Conservation (phyloP, 1,140 invertebrate species). For the Cherax quadricarinatus region DNA sequence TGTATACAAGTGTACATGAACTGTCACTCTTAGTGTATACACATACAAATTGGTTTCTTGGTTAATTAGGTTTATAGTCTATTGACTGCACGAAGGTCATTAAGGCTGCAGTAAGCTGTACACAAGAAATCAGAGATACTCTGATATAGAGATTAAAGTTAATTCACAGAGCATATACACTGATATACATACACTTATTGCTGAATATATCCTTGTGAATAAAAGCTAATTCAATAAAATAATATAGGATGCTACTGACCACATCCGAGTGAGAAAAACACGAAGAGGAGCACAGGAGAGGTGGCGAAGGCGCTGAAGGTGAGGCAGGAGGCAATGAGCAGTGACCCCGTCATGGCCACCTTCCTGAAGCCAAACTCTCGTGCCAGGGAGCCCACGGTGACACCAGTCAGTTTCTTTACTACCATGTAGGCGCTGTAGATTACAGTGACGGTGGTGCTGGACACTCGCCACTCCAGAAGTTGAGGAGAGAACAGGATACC, state of each 20-base stretch:
- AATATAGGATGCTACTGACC: constrained; percentile 28
- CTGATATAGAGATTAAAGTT: no score
- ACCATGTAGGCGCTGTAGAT: constrained; percentile 39
- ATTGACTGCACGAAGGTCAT: no score
- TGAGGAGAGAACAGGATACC: constrained; percentile 20
- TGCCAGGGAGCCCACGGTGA: not conserved
- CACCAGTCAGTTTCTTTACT: constrained; percentile 6
- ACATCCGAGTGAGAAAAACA: constrained; percentile 28
- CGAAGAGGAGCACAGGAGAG: constrained; percentile 4
- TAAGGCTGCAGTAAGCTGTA: no score
- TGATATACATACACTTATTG: no score
- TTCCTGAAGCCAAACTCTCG: constrained; percentile 23
- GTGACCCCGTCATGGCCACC: constrained; percentile 27
- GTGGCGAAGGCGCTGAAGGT: constrained; percentile 17
- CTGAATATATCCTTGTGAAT: no score
- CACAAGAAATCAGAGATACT: no score
- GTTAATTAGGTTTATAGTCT: no score
- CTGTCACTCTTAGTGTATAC: no score
- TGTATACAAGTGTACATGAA: no score
- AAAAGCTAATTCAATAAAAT: no score
- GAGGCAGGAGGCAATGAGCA: constrained; percentile 8
- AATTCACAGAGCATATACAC: no score
- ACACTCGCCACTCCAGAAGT: constrained; percentile 3
- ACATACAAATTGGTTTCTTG: no score
- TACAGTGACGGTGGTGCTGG: not conserved